A percentile compares a stretch with the other conserved stretches of the same genome.
These are phyloP conservation scores for Acrobasis consociella DNA, from an alignment of 2,888 invertebrate species.

Conservation along the genomic window DNA sequence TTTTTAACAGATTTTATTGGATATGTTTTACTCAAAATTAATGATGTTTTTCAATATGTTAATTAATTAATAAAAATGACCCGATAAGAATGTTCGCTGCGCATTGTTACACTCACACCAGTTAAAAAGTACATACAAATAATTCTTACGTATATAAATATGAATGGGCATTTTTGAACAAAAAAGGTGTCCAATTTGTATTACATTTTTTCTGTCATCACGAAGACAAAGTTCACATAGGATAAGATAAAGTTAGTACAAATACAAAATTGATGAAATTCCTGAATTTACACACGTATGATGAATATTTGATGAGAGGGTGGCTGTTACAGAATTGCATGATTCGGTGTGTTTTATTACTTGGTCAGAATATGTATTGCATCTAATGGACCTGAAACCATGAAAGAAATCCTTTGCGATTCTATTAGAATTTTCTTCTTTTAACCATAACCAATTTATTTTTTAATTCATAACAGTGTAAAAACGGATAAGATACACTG, in stretches of 20 bases:
- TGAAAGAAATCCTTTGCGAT: too few relatives aligned
- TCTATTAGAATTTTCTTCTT: too few relatives aligned
- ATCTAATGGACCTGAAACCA: background rate
- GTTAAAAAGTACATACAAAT: constrained; percentile 1
- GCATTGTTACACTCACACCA: constrained; percentile 22
- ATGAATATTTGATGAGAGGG: too few relatives aligned
- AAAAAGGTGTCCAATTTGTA: background rate
- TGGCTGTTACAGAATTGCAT: background rate
- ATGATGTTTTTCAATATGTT: background rate
- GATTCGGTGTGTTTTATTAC: background rate
- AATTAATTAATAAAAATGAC: background rate
- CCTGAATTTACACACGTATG: too few relatives aligned
- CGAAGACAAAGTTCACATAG: background rate
- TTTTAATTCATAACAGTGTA: too few relatives aligned
- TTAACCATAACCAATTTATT: too few relatives aligned
- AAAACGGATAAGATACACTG: too few relatives aligned
- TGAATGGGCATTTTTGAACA: background rate
- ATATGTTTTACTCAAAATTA: background rate
- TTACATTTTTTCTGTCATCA: constrained; percentile 11
- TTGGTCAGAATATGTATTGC: background rate
- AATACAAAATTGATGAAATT: background rate
- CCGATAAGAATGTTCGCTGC: background rate
- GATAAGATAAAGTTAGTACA: background rate
- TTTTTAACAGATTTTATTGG: too few relatives aligned
- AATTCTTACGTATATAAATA: background rate